Evolutionary conservation across 2,797 vertebrate species (phyloP).

Genomic region (Lagodon rhomboides): DNA sequence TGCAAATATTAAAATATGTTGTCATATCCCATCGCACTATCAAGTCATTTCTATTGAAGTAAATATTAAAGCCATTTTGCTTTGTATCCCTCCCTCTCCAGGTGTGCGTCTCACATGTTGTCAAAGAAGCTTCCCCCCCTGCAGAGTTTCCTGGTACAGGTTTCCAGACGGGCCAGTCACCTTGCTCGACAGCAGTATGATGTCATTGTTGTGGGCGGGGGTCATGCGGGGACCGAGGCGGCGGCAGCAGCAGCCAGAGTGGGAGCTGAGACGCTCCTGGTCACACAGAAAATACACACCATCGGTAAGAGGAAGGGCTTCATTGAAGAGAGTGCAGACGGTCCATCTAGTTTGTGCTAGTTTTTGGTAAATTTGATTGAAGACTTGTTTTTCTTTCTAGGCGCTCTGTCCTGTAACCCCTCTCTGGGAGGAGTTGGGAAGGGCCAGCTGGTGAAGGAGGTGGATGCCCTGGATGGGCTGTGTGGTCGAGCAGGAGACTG

Average conservation of each 20-base stretch:
- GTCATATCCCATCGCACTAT: not conserved
- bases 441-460: slow-evolving; percentile 94
- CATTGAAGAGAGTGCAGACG: not conserved
- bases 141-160: slow-evolving; percentile 45
- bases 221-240: slow-evolving; percentile 89
- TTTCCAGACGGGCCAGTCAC: slow-evolving; percentile 62
- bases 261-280: slow-evolving; percentile 90
- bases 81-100: slow-evolving; percentile 33
- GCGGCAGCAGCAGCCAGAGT: slow-evolving; percentile 88
- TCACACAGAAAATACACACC: slow-evolving; percentile 91
- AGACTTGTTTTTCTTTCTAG: slow-evolving; percentile 71
- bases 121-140: slow-evolving; percentile 66
- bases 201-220: slow-evolving; percentile 89
- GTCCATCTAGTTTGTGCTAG: too few relatives aligned
- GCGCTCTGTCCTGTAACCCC: slow-evolving; percentile 97
- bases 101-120: slow-evolving; percentile 75
- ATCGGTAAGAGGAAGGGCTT: slow-evolving; percentile 85
- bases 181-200: slow-evolving; percentile 77
- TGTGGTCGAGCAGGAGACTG: slow-evolving; percentile 93
- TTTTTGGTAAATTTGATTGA: not conserved
- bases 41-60: not conserved
- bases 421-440: slow-evolving; percentile 97
- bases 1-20: not conserved
- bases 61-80: too few relatives aligned
- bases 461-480: slow-evolving; percentile 95